Conservation (phyloP, 2,888 invertebrate genomes). For the Deroplatys truncata region DNA sequence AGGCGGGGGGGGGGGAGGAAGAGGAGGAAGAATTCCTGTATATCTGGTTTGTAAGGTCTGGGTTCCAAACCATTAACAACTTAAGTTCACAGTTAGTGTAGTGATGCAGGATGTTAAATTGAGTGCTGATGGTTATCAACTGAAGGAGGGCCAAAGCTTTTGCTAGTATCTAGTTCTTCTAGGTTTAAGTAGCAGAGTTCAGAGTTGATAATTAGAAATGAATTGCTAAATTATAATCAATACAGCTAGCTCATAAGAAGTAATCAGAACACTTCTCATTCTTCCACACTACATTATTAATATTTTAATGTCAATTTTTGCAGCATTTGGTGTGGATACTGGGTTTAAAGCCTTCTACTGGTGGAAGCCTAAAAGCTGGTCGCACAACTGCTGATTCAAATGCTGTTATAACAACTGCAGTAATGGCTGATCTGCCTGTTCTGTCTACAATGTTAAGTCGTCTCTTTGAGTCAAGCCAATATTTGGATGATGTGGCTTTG, state of each 20-base stretch:
- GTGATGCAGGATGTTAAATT: no score
- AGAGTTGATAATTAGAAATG: background rate
- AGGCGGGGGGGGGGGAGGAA: no score
- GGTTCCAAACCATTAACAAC: no score
- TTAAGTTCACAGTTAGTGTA: no score
- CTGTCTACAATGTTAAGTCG: constrained; percentile 87
- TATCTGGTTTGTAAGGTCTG: no score
- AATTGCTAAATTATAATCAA: background rate
- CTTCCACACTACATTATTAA: background rate
- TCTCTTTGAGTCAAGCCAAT: constrained; percentile 91
- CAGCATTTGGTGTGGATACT: constrained; percentile 84
- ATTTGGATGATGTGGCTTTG: constrained; percentile 87
- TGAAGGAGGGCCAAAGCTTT: no score
- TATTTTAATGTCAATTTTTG: constrained; percentile 14
- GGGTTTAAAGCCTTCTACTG: constrained; percentile 90
- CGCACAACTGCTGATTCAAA: constrained; percentile 74
- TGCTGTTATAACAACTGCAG: constrained; percentile 89
- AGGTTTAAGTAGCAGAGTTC: background rate
- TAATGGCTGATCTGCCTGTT: constrained; percentile 91
- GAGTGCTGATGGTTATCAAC: no score
- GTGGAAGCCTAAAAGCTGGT: constrained; percentile 85
- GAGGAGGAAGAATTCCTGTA: no score
- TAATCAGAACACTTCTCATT: background rate
- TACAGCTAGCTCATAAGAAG: background rate
- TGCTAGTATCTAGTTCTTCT: background rate